These are phyloP conservation scores for Daphoenositta chrysoptera DNA, from an alignment of 2,113 vertebrate genomes.

Conservation along the genomic window DNA sequence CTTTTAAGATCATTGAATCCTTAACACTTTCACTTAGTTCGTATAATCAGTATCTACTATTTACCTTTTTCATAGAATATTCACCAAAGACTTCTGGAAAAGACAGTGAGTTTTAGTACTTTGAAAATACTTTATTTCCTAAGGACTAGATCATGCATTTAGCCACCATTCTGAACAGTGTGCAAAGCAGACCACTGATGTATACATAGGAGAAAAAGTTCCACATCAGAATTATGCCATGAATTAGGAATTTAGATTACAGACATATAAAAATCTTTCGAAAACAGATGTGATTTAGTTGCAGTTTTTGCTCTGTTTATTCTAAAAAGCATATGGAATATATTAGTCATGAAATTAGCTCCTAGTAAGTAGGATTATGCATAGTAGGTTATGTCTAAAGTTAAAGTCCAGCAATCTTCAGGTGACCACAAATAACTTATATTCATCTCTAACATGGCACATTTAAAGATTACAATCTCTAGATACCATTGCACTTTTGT, in stretches of 20 bases:
- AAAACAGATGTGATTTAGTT: not conserved
- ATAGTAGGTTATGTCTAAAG: not conserved
- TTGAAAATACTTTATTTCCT: not conserved
- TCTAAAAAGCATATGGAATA: not conserved
- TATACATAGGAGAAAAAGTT: not conserved
- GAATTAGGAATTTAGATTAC: not conserved
- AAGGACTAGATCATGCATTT: not conserved
- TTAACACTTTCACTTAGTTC: not conserved
- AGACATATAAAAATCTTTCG: not conserved
- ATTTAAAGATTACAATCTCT: not conserved
- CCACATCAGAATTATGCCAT: not conserved
- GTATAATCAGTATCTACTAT: not conserved
- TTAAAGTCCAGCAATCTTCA: not conserved
- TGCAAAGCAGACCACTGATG: not conserved
- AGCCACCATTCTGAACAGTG: not conserved
- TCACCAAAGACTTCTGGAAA: not conserved
- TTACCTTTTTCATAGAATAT: not conserved
- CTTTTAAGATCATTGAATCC: not conserved
- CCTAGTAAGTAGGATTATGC: not conserved
- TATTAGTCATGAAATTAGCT: not conserved
- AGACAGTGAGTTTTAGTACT: not conserved
- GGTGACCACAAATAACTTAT: not conserved
- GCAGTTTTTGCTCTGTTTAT: not conserved
- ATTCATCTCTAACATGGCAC: not conserved
- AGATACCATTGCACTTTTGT: not conserved